phyloP scores from a whole-genome alignment of 2,797 vertebrate genomes.

The Bufotes viridis region DNA sequence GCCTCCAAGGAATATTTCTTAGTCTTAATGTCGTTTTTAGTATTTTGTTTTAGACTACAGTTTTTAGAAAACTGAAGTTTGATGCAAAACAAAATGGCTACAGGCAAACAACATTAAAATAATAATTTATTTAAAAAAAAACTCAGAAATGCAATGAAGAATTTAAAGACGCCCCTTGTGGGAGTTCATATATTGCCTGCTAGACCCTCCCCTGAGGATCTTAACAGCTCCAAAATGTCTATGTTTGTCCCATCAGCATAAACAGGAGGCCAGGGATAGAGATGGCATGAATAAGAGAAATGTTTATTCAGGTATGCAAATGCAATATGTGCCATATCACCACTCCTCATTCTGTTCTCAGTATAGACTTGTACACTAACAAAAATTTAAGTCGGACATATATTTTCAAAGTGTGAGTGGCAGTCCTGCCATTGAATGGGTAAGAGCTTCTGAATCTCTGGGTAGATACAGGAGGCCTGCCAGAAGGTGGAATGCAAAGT shows the following conservation, averaged over 20 bases:
- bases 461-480: constrained; percentile 17
- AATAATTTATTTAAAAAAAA: neutral
- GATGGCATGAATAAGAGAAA: neutral
- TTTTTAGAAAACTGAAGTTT: neutral
- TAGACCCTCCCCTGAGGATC: neutral
- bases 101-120: neutral
- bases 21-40: constrained; percentile 40
- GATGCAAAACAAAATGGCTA: neutral
- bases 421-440: constrained; percentile 1
- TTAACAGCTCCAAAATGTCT: neutral
- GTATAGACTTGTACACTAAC: neutral
- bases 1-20: constrained; percentile 26
- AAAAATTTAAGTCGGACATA: neutral
- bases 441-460: neutral
- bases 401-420: neutral
- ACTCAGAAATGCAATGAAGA: neutral
- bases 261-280: neutral
- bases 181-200: neutral
- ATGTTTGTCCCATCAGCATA: neutral
- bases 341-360: neutral
- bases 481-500: constrained; percentile 44
- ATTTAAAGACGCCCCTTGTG: neutral
- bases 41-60: constrained; percentile 1
- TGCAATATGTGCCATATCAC: neutral
- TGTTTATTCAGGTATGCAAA: neutral